Percentiles rank a stretch among this genome's conserved stretches.
Evolutionary conservation across 2,797 vertebrate species (phyloP).

Genomic region (Malacoraja senta): DNA sequence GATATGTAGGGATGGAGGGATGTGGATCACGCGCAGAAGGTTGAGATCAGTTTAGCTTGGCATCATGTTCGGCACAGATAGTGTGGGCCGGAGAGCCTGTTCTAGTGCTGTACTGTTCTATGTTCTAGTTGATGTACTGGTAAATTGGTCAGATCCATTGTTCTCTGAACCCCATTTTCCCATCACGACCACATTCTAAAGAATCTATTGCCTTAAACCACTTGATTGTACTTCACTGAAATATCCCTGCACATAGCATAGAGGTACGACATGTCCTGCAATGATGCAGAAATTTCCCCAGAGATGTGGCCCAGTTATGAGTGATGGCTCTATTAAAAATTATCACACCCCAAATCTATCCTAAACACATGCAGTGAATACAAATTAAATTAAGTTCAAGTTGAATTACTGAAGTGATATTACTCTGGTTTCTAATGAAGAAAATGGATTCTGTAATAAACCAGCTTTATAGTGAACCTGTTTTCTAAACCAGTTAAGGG

Average conservation of each 20-base stretch:
- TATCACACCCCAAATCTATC: neutral
- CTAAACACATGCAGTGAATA: neutral
- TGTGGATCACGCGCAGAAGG: too few species aligned
- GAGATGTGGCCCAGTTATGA: neutral
- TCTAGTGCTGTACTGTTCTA: too few species aligned
- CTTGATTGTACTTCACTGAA: neutral
- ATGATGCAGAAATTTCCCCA: neutral
- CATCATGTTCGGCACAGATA: too few species aligned
- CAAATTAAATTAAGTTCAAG: neutral
- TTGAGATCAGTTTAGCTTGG: too few species aligned
- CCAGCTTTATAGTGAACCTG: neutral
- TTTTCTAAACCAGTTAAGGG: neutral
- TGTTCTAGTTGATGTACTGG: too few species aligned
- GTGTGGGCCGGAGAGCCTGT: too few species aligned
- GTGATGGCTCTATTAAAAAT: neutral
- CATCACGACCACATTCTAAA: neutral
- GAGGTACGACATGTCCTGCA: neutral
- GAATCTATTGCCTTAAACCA: slow-evolving; percentile 10
- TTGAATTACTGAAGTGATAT: neutral
- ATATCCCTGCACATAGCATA: neutral
- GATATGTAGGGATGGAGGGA: too few species aligned
- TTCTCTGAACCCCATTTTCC: neutral
- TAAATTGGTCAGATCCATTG: neutral
- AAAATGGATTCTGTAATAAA: neutral
- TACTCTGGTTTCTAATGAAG: neutral